These are phyloP conservation scores for Erebia epiphron DNA, from an alignment of 2,888 invertebrate genomes.

Conservation along the genomic window DNA sequence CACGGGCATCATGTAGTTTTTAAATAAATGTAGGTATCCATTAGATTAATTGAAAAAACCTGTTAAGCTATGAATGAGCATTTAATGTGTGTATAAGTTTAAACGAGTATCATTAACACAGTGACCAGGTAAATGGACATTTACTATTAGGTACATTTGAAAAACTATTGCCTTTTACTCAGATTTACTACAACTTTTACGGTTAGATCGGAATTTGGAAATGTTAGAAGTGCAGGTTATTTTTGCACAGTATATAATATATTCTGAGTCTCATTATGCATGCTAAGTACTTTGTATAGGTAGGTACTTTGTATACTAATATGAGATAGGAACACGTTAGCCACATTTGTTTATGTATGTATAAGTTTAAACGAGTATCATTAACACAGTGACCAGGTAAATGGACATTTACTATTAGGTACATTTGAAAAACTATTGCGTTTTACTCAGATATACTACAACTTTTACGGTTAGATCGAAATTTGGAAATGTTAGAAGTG, in stretches of 20 bases:
- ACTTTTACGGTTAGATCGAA: too few species aligned
- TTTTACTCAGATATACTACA: too few species aligned
- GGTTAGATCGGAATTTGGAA: too few species aligned
- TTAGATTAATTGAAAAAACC: constrained; percentile 8
- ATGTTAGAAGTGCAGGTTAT: too few species aligned
- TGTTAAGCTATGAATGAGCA: background rate
- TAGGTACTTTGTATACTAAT: background rate
- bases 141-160: background rate
- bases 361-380: background rate
- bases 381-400: constrained; percentile 8
- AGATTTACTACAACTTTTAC: too few species aligned
- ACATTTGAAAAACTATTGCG: too few species aligned
- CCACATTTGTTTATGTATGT: constrained; percentile 4
- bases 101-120: background rate
- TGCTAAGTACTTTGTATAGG: background rate
- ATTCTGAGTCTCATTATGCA: background rate
- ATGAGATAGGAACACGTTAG: constrained; percentile 4
- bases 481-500: too few species aligned
- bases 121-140: background rate
- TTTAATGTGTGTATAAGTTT: background rate
- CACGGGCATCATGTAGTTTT: too few species aligned
- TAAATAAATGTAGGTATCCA: too few species aligned
- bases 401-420: background rate
- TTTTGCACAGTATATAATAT: too few species aligned
- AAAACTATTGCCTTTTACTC: too few species aligned